A percentile compares a stretch with the other conserved stretches of the same genome.
Evolutionary conservation across 1,140 invertebrate species (phyloP).

Genomic region (Pygmarrhopalites habei): DNA sequence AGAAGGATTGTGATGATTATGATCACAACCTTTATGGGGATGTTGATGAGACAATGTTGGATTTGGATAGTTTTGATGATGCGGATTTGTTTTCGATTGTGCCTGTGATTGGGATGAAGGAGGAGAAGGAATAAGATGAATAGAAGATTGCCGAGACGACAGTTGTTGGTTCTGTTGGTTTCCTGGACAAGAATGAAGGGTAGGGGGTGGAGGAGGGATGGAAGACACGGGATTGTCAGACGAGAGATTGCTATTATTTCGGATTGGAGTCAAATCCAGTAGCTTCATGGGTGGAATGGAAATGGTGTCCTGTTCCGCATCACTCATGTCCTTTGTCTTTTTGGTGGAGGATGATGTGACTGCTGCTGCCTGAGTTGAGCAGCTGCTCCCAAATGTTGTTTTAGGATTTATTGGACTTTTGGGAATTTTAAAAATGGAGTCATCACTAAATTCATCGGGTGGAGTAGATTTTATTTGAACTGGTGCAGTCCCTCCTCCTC

Average conservation of each 20-base stretch:
- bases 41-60: neutral
- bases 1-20: slow-evolving; percentile 25
- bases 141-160: neutral
- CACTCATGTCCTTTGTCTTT: slow-evolving; percentile 23
- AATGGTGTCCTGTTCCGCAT: slow-evolving; percentile 31
- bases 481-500: neutral
- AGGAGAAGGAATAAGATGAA: too few species aligned
- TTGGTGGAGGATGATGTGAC: neutral
- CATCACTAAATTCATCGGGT: slow-evolving; percentile 23
- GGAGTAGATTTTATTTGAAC: neutral
- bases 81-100: neutral
- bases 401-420: neutral
- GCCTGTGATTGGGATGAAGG: neutral
- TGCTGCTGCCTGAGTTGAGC: neutral
- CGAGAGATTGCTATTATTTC: slow-evolving; percentile 13
- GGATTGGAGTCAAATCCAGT: slow-evolving; percentile 33
- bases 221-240: neutral
- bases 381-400: neutral
- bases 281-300: slow-evolving; percentile 38
- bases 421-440: slow-evolving; percentile 37
- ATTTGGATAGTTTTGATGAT: too few species aligned
- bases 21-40: slow-evolving; percentile 18
- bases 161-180: neutral
- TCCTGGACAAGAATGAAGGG: too few species aligned
- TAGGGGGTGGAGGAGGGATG: neutral